Evolutionary conservation across 2,797 vertebrate species (phyloP).

Genomic region (Acanthopagrus latus): DNA sequence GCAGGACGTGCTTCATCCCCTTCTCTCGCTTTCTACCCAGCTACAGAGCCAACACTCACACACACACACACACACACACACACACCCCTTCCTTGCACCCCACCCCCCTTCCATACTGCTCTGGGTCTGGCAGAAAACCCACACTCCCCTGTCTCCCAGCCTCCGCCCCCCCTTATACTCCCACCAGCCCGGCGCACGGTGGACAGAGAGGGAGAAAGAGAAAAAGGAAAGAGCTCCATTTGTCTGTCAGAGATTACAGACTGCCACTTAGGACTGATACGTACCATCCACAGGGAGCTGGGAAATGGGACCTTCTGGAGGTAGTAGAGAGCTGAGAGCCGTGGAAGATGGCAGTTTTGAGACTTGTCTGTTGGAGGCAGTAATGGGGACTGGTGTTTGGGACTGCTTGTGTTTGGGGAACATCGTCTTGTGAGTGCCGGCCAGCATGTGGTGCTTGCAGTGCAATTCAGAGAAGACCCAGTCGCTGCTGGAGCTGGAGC

Average conservation of each 20-base stretch:
- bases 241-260: conserved; percentile 75
- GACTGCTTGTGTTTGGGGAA: conserved; percentile 68
- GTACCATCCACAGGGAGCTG: conserved; percentile 55
- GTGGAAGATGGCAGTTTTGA: conserved; percentile 47
- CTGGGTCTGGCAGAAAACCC: conserved; percentile 73
- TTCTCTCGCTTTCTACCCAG: conserved; percentile 56
- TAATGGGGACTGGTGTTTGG: conserved; percentile 50
- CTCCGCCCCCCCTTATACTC: conserved; percentile 75
- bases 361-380: conserved; percentile 42
- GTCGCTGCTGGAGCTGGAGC: conserved; percentile 95
- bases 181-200: conserved; percentile 67
- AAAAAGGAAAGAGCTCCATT: conserved; percentile 70
- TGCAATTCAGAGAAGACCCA: conserved; percentile 96
- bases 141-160: conserved; percentile 69
- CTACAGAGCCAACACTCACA: conserved; percentile 60
- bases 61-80: conserved; percentile 69
- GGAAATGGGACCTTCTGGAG: conserved; percentile 70
- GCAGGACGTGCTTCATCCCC: conserved; percentile 52
- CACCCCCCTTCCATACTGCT: conserved; percentile 79
- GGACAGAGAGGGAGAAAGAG: conserved; percentile 68
- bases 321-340: conserved; percentile 30
- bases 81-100: conserved; percentile 69
- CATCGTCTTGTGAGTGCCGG: conserved; percentile 62
- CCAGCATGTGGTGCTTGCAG: conserved; percentile 97
- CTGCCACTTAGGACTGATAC: conserved; percentile 62